Conservation (phyloP, 2,888 invertebrate genomes). For the Lottia gigantea region DNA sequence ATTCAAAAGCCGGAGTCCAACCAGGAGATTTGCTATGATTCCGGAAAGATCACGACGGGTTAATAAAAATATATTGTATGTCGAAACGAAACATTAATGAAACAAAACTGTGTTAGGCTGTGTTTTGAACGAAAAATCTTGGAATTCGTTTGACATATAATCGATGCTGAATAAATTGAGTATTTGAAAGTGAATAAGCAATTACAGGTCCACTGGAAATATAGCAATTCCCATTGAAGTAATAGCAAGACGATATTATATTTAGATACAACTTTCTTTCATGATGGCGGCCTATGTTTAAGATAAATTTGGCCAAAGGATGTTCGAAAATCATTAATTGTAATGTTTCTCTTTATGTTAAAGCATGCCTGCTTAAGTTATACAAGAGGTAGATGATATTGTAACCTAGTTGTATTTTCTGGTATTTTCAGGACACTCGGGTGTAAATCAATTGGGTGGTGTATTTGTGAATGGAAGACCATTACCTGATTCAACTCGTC, state of each 20-base stretch:
- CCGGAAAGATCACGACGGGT: neutral
- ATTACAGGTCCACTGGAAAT: too few relatives aligned
- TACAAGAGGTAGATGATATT: neutral
- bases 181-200: neutral
- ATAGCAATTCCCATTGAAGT: too few relatives aligned
- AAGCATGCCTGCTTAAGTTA: too few relatives aligned
- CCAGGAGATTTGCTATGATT: neutral
- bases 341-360: too few relatives aligned
- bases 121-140: neutral
- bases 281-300: too few relatives aligned
- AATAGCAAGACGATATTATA: too few relatives aligned
- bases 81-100: neutral
- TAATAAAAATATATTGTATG: neutral
- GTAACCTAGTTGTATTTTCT: neutral
- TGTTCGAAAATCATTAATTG: too few relatives aligned
- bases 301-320: too few relatives aligned
- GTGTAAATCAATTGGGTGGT: slow-evolving; percentile 96
- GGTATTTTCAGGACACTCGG: slow-evolving; percentile 84
- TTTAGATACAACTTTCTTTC: too few relatives aligned
- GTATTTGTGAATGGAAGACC: slow-evolving; percentile 97
- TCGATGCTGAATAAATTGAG: neutral
- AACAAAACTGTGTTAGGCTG: neutral
- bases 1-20: too few relatives aligned
- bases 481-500: slow-evolving; percentile 91
- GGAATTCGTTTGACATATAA: neutral